Base-by-base conservation (phyloP, 2,113 vertebrate species). In the Clinocottus analis region DNA sequence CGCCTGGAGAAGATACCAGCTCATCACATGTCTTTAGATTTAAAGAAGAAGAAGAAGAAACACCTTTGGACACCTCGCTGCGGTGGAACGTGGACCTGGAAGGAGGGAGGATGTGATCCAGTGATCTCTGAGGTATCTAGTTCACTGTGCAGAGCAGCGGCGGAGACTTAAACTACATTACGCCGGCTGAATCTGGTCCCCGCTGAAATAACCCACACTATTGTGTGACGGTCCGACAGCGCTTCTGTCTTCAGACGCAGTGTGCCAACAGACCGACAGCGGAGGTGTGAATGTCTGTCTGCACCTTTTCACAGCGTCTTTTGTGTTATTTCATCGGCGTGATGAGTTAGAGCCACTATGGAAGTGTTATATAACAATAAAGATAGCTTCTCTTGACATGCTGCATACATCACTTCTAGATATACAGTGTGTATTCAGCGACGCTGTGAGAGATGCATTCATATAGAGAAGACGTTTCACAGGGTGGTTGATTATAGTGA, bases 111-210 rank as follows among this genome's bases (percentile, higher is more conserved):
- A 33, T 86, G 73, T 86, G 83, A 93, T 84, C 78, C 77, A 76
- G 79, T 86, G 83, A 92, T 90, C 90, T 62, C n/a, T n/a, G n/a
- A 53, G 65, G 79, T 92, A 73, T 89, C 83, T 79, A 87, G 87
- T 87, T 91, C 72, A 85, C 56, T 51, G 63, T 12, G 45, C 68
- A 65, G 43, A 81, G 66, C 51, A 53, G 33, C 2, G 60, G 63
- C 80, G 63, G 76, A 80, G 85, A 64, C 74, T 71, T 77, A 87
- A 87, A 86, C 84, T 56, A 71, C 69, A 77, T 74, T 39, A 85
- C 70, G 60, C 56, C 56, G 70, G 72, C 75, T 85, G 83, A 72
- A 89, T 92, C 55, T 85, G 76, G 51, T 68, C 72, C 41, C 71
- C 37, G 47, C 67, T 72, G 80, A 88, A 75, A 80, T 87, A 75